Conservation (phyloP, 2,797 vertebrate genomes). For the Hylomyscus alleni region DNA sequence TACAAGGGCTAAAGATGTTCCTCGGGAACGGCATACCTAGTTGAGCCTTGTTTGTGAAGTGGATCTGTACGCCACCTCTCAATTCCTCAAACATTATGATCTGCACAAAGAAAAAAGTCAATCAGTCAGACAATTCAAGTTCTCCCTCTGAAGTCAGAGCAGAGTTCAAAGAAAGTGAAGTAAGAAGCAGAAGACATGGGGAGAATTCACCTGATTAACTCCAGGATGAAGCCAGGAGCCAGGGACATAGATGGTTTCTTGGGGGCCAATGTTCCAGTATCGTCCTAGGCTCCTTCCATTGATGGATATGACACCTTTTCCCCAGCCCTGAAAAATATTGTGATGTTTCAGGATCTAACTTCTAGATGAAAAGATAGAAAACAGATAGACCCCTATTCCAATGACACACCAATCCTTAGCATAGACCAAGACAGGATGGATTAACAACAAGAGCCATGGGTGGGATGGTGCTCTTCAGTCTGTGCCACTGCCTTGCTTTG, state of each 20-base stretch:
- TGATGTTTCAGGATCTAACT: neutral
- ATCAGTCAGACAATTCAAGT: neutral
- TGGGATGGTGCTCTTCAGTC: no score
- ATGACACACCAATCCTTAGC: neutral
- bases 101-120: slow-evolving; percentile 29
- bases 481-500: rapidly evolving
- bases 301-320: slow-evolving; percentile 95
- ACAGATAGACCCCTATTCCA: neutral
- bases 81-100: slow-evolving; percentile 68
- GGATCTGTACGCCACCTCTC: neutral
- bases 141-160: neutral
- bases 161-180: neutral
- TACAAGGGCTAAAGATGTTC: neutral
- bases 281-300: slow-evolving; percentile 95
- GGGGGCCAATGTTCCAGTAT: slow-evolving; percentile 96
- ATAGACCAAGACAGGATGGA: neutral
- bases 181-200: rapidly evolving
- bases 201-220: slow-evolving; percentile 92
- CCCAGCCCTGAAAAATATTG: slow-evolving; percentile 91
- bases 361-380: neutral
- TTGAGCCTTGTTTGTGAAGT: rapidly evolving
- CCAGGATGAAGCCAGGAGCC: slow-evolving; percentile 93
- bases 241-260: slow-evolving; percentile 94
- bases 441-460: neutral
- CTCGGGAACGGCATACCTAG: slow-evolving; percentile 38